A percentile compares a stretch with the other conserved stretches of the same genome.
Conservation (phyloP, 2,797 vertebrate genomes). For the Phalloptychus januarius region DNA sequence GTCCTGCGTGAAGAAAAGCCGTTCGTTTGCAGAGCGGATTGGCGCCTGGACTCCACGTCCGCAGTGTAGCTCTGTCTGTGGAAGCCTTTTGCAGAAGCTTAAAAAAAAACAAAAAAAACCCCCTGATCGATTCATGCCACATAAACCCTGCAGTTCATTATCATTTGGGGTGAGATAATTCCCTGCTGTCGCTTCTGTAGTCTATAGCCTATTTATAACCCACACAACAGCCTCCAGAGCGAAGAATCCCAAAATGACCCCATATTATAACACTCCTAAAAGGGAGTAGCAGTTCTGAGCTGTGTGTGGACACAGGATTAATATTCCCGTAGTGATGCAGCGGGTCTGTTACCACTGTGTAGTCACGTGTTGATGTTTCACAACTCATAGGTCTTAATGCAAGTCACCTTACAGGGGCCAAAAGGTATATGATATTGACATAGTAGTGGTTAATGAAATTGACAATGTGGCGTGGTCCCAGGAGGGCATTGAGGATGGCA, state of each 20-base stretch:
- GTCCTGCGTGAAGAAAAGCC: neutral
- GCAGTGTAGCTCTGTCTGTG: neutral
- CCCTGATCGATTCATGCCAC: conserved; percentile 40
- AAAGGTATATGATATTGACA: neutral
- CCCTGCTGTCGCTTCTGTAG: conserved; percentile 40
- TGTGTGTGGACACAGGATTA: neutral
- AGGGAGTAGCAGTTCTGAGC: neutral
- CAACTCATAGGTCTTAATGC: neutral
- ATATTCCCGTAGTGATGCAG: neutral
- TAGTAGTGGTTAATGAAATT: neutral
- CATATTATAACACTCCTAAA: conserved; percentile 9
- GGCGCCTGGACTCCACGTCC: neutral
- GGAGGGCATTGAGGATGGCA: neutral
- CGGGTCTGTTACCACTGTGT: neutral
- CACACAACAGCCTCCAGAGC: conserved; percentile 30
- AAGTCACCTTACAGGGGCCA: neutral
- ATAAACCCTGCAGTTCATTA: conserved; percentile 48
- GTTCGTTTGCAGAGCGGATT: neutral
- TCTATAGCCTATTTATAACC: conserved; percentile 55
- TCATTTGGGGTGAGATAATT: conserved; percentile 60
- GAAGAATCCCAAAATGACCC: conserved; percentile 37
- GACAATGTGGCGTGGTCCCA: neutral
- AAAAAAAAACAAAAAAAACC: neutral
- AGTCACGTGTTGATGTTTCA: neutral
- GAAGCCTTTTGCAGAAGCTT: neutral